Percentiles rank a stretch among this genome's conserved stretches.
Evolutionary conservation across 2,888 invertebrate genomes (phyloP).

Genomic region (Strigamia crassipes): DNA sequence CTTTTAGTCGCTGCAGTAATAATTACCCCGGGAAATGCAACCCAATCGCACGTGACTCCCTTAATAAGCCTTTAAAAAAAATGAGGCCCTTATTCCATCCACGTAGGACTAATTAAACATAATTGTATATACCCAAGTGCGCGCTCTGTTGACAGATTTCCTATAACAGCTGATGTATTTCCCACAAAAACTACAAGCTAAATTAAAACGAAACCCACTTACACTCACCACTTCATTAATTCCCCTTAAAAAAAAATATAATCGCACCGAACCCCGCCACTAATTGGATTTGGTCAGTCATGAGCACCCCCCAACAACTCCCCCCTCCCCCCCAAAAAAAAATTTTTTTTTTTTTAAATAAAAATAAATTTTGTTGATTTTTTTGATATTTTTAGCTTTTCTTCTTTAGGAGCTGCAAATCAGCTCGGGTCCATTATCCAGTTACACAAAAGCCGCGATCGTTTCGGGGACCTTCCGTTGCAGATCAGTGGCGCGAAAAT

Average conservation of each 20-base stretch:
- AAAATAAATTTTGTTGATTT: too few relatives aligned
- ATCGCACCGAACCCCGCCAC: too few relatives aligned
- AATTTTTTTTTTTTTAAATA: not conserved
- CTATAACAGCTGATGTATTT: not conserved
- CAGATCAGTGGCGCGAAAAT: constrained; percentile 10
- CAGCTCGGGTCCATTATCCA: not conserved
- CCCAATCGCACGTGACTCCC: not conserved
- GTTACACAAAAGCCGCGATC: constrained; percentile 3
- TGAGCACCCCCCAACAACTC: not conserved
- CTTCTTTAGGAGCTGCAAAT: not conserved
- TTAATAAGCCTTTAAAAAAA: not conserved
- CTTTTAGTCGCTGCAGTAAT: too few relatives aligned
- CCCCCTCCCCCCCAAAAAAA: too few relatives aligned
- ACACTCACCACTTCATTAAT: not conserved
- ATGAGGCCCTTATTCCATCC: not conserved
- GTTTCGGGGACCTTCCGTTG: constrained; percentile 2
- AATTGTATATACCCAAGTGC: not conserved
- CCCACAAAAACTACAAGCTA: not conserved
- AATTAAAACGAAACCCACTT: not conserved
- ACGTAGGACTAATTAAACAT: not conserved
- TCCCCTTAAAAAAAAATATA: not conserved
- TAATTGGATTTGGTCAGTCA: not conserved
- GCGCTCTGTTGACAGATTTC: not conserved
- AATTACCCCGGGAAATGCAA: too few relatives aligned
- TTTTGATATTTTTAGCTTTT: not conserved